These are phyloP conservation scores for Drosophila melanosoma DNA, from an alignment of 2,888 invertebrate species.

Conservation along the genomic window DNA sequence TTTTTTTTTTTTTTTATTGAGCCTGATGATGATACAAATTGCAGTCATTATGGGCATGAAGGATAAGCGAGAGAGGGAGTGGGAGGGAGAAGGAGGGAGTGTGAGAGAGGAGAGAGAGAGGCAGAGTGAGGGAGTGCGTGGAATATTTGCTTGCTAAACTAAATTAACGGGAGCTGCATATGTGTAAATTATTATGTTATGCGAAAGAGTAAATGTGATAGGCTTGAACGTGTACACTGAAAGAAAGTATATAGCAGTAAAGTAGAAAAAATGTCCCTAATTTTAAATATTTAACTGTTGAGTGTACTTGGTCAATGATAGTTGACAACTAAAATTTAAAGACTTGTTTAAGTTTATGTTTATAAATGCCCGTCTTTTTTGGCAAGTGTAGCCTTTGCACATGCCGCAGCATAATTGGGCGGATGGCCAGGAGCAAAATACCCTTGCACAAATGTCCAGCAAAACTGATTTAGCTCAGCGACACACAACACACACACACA, in stretches of 20 bases:
- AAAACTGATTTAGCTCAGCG: conserved; percentile 73
- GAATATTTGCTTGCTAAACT: conserved; percentile 26
- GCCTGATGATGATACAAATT: conserved; percentile 75
- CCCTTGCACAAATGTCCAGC: conserved; percentile 44
- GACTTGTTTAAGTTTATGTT: background rate
- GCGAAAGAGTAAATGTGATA: conserved; percentile 26
- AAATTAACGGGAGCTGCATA: conserved; percentile 22
- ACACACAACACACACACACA: conserved; percentile 12
- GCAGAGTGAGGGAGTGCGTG: background rate
- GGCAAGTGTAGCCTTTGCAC: conserved; percentile 24
- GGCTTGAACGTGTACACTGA: conserved; percentile 16
- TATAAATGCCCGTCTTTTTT: background rate
- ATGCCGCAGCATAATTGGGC: conserved; percentile 14
- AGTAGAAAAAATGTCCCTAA: background rate
- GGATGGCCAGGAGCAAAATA: conserved; percentile 9
- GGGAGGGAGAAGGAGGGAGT: background rate
- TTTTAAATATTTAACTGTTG: rapidly evolving
- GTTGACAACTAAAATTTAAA: background rate
- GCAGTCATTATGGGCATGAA: conserved; percentile 55
- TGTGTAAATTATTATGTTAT: conserved; percentile 22
- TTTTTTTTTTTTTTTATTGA: conserved; percentile 52
- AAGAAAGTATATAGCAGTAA: conserved; percentile 6
- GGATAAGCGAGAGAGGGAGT: conserved; percentile 4
- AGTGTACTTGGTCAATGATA: background rate
- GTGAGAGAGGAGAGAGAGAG: background rate